Evolutionary conservation across 2,888 invertebrate genomes (phyloP).

Genomic region (Chrysodeixis includens): DNA sequence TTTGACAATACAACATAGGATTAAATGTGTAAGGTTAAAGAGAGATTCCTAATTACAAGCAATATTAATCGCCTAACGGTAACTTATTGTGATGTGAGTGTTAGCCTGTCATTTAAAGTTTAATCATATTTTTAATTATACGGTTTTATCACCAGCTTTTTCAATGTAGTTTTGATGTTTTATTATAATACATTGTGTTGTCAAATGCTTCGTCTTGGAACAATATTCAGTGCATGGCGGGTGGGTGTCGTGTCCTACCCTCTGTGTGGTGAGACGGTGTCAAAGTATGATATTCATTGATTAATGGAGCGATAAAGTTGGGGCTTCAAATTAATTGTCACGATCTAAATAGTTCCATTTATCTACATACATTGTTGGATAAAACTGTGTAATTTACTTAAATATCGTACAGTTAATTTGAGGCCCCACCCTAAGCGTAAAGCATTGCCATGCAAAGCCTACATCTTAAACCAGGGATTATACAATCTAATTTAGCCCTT

Average conservation of each 20-base stretch:
- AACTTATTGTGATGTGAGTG: conserved; percentile 54
- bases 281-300: conserved; percentile 75
- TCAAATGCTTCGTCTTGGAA: conserved; percentile 51
- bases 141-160: conserved; percentile 24
- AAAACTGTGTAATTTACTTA: background rate
- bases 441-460: conserved; percentile 68
- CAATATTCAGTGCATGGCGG: conserved; percentile 24
- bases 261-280: conserved; percentile 71
- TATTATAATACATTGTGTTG: conserved; percentile 38
- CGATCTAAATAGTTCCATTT: background rate
- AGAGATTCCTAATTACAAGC: conserved; percentile 54
- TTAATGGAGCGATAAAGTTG: conserved; percentile 40
- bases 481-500: conserved; percentile 59
- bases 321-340: conserved; percentile 9
- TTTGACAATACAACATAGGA: conserved; percentile 43
- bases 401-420: conserved; percentile 27
- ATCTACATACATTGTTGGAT: background rate
- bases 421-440: conserved; percentile 64
- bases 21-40: conserved; percentile 46
- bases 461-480: conserved; percentile 58
- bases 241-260: conserved; percentile 46
- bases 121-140: conserved; percentile 35
- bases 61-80: conserved; percentile 50
- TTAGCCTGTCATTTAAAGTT: conserved; percentile 47
- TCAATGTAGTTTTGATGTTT: conserved; percentile 44